Base-by-base conservation (phyloP, 2,797 vertebrate species). In the Enteromius unitaeniatus region DNA sequence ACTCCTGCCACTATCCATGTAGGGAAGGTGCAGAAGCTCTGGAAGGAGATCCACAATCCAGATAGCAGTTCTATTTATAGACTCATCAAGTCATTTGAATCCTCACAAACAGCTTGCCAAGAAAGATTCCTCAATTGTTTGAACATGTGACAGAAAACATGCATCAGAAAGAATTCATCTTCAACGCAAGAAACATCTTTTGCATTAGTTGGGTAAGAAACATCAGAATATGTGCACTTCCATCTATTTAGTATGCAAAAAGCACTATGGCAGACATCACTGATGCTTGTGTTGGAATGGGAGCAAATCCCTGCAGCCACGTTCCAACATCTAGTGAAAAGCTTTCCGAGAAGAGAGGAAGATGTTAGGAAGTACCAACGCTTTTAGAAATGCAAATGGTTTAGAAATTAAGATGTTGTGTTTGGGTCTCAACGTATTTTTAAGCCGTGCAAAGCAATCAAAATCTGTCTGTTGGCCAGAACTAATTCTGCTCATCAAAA, bases 1-100 rank as follows among this genome's bases (percentile, higher is more conserved):
- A 65, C 58, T 51, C 26, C 28, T 42, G 34, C 72, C 81, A 69
- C 47, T 55, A 77, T 58, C 81, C 62, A 76, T 83, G 73, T 76
- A 77, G 37, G 64, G 81, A 77, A 68, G 81, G 64, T 45, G 62
- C 73, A 77, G 49, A 45, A 76, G 23, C 72, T 53, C 28, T 53
- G 80, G 70, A 82, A 82, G 58, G 55, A 82, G 70, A 82, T 82
- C 64, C 49, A 83, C 81, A 67, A 68, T 77, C 47, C 81, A 83
- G 73, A 69, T 77, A 69, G 73, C 64, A 31, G 19, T 53, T 69
- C 74, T 83, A 83, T 83, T 77, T 69, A 77, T 83, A 83, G 73
- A 83, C 37, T 83, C 73, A 83, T 83, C 81, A 60, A 83, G 81
- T 34, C 81, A 83, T 77, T 68, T 58, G 73, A 77, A 83, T 77